Base-by-base conservation (phyloP, 2,797 vertebrate species). In the Rhinichthys osculus region DNA sequence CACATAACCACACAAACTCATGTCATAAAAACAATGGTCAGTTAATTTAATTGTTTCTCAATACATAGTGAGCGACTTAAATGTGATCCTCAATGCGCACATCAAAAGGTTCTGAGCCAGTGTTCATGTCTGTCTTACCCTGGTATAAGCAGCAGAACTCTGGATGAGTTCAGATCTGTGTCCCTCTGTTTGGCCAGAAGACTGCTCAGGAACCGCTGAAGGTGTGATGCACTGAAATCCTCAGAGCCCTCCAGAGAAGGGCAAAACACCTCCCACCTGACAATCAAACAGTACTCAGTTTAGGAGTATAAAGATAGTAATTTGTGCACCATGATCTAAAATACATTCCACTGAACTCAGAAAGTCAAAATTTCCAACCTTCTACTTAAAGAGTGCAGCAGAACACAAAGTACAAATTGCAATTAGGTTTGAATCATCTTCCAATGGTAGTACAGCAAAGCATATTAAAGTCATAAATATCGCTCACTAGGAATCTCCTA, bases 251-350 rank as follows among this genome's bases (percentile, higher is more conserved):
- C 97, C 91, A 94, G 90, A 74, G 94, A 93, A 57, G 97, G 96
- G 7, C 94, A 92, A 90, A 98, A 98, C 50, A 98, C 93, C 86
- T 97, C 92, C 97, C 97, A 99, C 92, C 98, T 99, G 80, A 16
- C 38, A 86, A 89, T 47, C 71, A 78, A 76, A 79, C 1, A 89
- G 71, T 76, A 70, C 38, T 84, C 83, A 88, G 52, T 5, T 52
- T 78, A 27, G 11, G n/a, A 69, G 23, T 14, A 2, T 10, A 9
- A 40, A 42, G 17, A 42, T 27, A 62, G 38, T 30, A 21, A 44
- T 44, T 59, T 23, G 19, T 21, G 1, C 52, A 73, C 17, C 19
- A 72, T 30, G 9, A 72, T 59, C 13, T 30, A 66, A 50, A 21
- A 62, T 66, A 40, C 23, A n/a, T 62, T 64, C 30, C 21, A 38